These are phyloP conservation scores for Stenoptilia bipunctidactyla DNA, from an alignment of 2,888 invertebrate species.

Conservation along the genomic window DNA sequence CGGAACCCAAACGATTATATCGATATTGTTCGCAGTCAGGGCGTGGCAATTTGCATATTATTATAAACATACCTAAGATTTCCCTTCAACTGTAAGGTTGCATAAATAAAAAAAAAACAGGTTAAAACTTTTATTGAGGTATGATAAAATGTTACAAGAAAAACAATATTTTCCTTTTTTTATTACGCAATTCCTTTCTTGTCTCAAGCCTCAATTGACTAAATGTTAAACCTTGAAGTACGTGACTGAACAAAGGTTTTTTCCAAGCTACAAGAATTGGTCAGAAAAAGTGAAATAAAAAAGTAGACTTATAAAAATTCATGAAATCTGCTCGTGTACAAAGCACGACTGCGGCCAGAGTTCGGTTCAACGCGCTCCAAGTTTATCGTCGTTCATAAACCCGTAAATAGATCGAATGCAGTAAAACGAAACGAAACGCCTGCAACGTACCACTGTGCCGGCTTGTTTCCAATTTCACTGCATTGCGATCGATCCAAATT, in stretches of 20 bases:
- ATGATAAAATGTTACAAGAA: too few species aligned
- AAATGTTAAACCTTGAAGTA: neutral
- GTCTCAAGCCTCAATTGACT: neutral
- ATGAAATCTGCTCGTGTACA: neutral
- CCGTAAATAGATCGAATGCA: conserved; percentile 64
- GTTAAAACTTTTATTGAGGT: too few species aligned
- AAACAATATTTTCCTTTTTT: too few species aligned
- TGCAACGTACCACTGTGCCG: conserved; percentile 27
- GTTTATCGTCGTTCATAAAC: conserved; percentile 55
- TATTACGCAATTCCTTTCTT: too few species aligned
- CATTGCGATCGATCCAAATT: conserved; percentile 40
- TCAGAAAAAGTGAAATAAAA: too few species aligned
- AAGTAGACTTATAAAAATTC: too few species aligned
- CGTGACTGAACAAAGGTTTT: neutral
- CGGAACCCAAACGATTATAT: conserved; percentile 20
- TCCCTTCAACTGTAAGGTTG: too few species aligned
- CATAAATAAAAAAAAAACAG: too few species aligned
- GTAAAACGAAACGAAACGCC: conserved; percentile 39
- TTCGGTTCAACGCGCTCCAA: conserved; percentile 39
- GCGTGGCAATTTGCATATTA: conserved; percentile 18
- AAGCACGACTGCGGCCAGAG: neutral
- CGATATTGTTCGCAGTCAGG: conserved; percentile 22
- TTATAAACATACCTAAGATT: conserved; percentile 7
- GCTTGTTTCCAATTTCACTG: conserved; percentile 50
- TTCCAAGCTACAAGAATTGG: too few species aligned